Evolutionary conservation across 2,888 invertebrate species (phyloP).

Genomic region (Quadriops clusia): DNA sequence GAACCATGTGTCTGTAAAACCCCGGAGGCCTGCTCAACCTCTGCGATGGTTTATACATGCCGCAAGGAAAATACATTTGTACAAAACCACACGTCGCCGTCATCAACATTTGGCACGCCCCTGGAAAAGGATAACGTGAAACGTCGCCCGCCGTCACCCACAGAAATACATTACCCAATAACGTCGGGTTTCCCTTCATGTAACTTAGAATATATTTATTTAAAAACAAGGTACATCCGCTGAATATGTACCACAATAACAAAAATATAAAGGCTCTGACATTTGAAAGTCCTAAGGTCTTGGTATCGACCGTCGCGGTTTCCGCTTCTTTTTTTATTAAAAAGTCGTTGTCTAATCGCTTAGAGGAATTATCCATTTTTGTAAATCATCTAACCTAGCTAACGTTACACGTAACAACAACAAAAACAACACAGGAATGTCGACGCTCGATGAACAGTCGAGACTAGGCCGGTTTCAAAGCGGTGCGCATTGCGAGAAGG

Average conservation of each 20-base stretch:
- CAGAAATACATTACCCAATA: too few relatives aligned
- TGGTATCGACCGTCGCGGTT: too few relatives aligned
- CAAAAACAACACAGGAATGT: too few relatives aligned
- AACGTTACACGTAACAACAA: too few relatives aligned
- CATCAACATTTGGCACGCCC: slow-evolving; percentile 64
- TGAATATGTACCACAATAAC: slow-evolving; percentile 64
- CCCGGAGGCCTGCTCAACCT: slow-evolving; percentile 50
- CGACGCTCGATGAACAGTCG: too few relatives aligned
- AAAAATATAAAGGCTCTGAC: slow-evolving; percentile 49
- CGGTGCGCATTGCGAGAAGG: too few relatives aligned
- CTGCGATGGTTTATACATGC: slow-evolving; percentile 52
- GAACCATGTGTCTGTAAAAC: slow-evolving; percentile 60
- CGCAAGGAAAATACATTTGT: slow-evolving; percentile 62
- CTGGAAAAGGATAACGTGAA: slow-evolving; percentile 31
- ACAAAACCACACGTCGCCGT: slow-evolving; percentile 62
- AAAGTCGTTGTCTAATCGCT: too few relatives aligned
- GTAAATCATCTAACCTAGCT: too few relatives aligned
- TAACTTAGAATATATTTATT: slow-evolving; percentile 67
- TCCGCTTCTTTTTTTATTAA: too few relatives aligned
- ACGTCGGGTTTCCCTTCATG: slow-evolving; percentile 58
- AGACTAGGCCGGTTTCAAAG: too few relatives aligned
- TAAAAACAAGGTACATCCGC: slow-evolving; percentile 62
- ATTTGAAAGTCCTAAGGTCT: slow-evolving; percentile 42
- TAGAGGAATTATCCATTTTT: too few relatives aligned
- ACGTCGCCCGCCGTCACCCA: too few relatives aligned